phyloP scores from a whole-genome alignment of 2,797 vertebrate genomes.

The Sciurus carolinensis region DNA sequence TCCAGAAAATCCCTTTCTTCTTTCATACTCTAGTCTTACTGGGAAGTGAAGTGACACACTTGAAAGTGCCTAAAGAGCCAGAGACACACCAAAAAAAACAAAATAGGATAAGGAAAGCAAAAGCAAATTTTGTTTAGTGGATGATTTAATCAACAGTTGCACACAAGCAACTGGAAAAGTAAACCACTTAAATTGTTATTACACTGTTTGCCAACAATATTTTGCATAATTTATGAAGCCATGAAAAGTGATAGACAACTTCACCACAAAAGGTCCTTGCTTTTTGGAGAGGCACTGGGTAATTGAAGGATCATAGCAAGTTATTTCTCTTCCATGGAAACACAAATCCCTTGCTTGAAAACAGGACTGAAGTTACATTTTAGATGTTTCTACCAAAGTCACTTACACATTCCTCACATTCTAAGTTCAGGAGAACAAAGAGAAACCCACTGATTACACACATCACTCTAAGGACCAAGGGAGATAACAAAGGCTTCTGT shows the following conservation, averaged over 20 bases:
- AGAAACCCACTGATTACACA: neutral
- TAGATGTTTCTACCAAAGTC: neutral
- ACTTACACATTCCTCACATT: neutral
- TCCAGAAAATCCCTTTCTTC: neutral
- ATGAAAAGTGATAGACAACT: neutral
- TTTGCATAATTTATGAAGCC: neutral
- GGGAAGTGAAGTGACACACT: neutral
- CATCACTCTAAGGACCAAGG: neutral
- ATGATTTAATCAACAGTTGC: no score
- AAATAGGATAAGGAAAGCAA: neutral
- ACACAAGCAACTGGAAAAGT: neutral
- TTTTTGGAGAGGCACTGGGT: rapidly evolving
- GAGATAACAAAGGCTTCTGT: neutral
- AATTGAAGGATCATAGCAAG: rapidly evolving
- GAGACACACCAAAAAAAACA: neutral
- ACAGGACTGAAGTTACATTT: neutral
- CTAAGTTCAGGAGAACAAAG: neutral
- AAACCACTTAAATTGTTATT: rapidly evolving
- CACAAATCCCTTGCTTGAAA: neutral
- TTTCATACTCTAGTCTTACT: neutral
- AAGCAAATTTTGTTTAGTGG: rapidly evolving
- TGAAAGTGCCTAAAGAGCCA: neutral
- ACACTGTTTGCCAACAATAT: neutral
- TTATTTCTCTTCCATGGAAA: neutral
- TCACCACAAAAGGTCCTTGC: neutral